These are phyloP conservation scores for Oceanites oceanicus DNA, from an alignment of 2,113 vertebrate genomes.

Conservation along the genomic window DNA sequence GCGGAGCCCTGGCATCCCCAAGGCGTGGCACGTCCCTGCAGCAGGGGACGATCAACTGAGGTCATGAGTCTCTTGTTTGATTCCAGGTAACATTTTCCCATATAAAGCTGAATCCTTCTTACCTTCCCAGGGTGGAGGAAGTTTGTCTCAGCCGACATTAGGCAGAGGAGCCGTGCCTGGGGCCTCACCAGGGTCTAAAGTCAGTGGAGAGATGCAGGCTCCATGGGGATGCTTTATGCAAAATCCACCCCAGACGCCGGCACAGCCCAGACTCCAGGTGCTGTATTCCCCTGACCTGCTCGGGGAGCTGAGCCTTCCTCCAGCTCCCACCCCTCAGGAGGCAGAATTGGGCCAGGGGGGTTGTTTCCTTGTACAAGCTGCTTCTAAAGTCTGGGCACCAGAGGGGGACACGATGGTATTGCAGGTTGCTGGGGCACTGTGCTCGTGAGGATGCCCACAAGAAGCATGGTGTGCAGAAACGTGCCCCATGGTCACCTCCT, in stretches of 20 bases:
- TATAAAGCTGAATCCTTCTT: background rate
- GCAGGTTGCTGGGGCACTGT: background rate
- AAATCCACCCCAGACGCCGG: accelerated
- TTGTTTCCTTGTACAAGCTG: background rate
- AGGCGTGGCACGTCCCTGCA: background rate
- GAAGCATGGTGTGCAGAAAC: background rate
- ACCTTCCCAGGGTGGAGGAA: background rate
- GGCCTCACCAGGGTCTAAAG: background rate
- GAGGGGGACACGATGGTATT: background rate
- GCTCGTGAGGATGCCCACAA: background rate
- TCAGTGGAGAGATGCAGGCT: background rate
- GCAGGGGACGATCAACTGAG: background rate
- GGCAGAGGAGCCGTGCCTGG: background rate
- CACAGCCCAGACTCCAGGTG: accelerated
- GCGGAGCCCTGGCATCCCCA: accelerated
- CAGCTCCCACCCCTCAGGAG: accelerated
- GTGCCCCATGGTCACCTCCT: background rate
- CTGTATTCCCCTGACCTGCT: background rate
- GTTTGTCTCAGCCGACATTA: background rate
- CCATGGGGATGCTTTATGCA: background rate
- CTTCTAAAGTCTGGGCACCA: background rate
- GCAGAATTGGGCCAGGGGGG: accelerated
- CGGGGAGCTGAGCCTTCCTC: background rate
- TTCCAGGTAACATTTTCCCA: background rate
- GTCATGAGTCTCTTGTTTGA: background rate